phyloP scores from a whole-genome alignment of 2,888 invertebrate species.

The Eledone cirrhosa region DNA sequence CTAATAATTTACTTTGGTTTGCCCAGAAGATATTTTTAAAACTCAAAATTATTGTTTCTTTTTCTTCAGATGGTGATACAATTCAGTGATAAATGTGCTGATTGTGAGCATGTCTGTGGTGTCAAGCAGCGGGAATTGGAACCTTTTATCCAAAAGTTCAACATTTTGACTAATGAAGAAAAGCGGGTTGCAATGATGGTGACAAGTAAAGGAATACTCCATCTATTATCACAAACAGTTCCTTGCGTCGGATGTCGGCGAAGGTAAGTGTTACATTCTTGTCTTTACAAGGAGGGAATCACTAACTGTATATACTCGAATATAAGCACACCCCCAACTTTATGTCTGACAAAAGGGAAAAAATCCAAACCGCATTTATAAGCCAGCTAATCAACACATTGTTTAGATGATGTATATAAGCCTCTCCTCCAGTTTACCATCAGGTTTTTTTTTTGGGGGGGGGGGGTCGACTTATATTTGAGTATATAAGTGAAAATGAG shows the following conservation, averaged over 20 bases:
- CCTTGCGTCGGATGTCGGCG: constrained; percentile 93
- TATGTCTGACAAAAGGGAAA: too few relatives aligned
- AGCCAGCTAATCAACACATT: too few relatives aligned
- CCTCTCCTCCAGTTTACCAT: too few relatives aligned
- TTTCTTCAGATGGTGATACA: constrained; percentile 87
- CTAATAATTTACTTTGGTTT: too few relatives aligned
- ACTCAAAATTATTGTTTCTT: neutral
- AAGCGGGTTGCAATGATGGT: constrained; percentile 83
- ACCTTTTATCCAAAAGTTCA: constrained; percentile 84
- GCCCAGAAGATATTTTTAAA: neutral
- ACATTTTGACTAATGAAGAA: constrained; percentile 80
- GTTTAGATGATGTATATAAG: too few relatives aligned
- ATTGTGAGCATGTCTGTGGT: constrained; percentile 75
- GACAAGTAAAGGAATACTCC: constrained; percentile 82
- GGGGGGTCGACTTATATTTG: too few relatives aligned
- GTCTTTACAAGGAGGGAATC: too few relatives aligned
- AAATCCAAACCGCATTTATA: too few relatives aligned
- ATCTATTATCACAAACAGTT: constrained; percentile 87
- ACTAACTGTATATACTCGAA: too few relatives aligned
- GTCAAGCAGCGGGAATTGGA: constrained; percentile 83
- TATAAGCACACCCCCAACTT: too few relatives aligned
- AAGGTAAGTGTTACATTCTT: constrained; percentile 72
- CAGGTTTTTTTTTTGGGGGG: too few relatives aligned
- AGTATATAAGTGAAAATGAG: too few relatives aligned
- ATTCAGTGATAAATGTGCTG: constrained; percentile 83